These are phyloP conservation scores for Diarsia rubi DNA, from an alignment of 2,888 invertebrate species.

Conservation along the genomic window DNA sequence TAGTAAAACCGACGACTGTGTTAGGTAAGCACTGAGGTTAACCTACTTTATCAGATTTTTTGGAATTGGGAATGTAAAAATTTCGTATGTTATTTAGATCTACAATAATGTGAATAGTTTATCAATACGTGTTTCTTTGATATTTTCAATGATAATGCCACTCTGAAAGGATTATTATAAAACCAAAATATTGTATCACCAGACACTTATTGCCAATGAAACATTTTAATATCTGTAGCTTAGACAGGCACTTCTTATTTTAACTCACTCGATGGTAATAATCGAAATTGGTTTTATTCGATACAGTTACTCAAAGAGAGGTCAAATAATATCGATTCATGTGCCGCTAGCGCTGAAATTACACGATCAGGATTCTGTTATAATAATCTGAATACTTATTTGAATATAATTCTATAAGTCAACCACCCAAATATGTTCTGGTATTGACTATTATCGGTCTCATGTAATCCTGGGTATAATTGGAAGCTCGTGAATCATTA, in stretches of 20 bases:
- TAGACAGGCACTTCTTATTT: constrained; percentile 19
- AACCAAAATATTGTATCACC: constrained; percentile 14
- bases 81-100: neutral
- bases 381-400: constrained; percentile 51
- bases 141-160: neutral
- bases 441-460: constrained; percentile 5
- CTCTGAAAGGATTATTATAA: neutral
- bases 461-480: constrained; percentile 7
- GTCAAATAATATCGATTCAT: constrained; percentile 53
- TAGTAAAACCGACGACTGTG: no score
- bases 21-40: neutral
- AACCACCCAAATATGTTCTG: constrained; percentile 9
- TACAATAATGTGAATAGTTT: neutral
- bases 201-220: constrained; percentile 8
- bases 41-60: neutral
- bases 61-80: neutral
- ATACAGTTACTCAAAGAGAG: constrained; percentile 34
- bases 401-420: constrained; percentile 45
- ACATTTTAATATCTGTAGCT: constrained; percentile 10
- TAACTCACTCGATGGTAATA: constrained; percentile 48
- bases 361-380: constrained; percentile 41
- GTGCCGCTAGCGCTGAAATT: constrained; percentile 39
- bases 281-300: constrained; percentile 49
- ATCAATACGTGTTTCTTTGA: neutral
- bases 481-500: constrained; percentile 13